Evolutionary conservation across 2,888 invertebrate species (phyloP).

Genomic region (Xanthia togata): DNA sequence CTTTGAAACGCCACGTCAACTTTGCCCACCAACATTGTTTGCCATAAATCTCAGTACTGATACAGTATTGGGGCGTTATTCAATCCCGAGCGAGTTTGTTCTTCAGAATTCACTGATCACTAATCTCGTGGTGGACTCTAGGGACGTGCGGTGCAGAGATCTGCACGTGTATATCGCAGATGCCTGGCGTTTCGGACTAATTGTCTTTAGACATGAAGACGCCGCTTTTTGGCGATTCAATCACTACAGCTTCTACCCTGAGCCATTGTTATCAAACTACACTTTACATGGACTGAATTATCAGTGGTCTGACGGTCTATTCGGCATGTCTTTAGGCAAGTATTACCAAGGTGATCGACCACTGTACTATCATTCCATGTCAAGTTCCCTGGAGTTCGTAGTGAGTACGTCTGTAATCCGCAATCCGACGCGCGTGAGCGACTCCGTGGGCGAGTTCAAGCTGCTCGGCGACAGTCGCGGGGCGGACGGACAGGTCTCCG

Average conservation of each 20-base stretch:
- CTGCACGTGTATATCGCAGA: constrained; percentile 93
- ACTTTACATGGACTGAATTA: constrained; percentile 94
- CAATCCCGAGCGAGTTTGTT: constrained; percentile 92
- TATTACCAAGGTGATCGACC: constrained; percentile 90
- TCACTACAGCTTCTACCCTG: constrained; percentile 93
- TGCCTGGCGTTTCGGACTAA: constrained; percentile 92
- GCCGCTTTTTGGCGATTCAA: constrained; percentile 92
- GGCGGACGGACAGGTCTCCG: constrained; percentile 93
- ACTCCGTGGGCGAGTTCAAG: constrained; percentile 83
- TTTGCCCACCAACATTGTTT: constrained; percentile 93
- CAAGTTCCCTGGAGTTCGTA: constrained; percentile 94
- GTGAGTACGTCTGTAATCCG: constrained; percentile 93
- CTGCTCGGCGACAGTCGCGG: constrained; percentile 90
- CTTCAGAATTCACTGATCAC: constrained; percentile 93
- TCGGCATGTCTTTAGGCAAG: constrained; percentile 93
- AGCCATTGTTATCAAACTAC: constrained; percentile 93
- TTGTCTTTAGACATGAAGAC: constrained; percentile 91
- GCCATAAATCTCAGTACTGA: constrained; percentile 94
- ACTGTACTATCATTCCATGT: constrained; percentile 95
- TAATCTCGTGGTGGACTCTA: constrained; percentile 92
- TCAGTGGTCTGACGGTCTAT: constrained; percentile 95
- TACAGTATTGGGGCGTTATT: constrained; percentile 91
- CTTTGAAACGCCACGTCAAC: constrained; percentile 91
- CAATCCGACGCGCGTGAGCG: constrained; percentile 88
- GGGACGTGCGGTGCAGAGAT: constrained; percentile 91